Evolutionary conservation across 35 echinoderm and acorn worm species (phyloP).

Genomic region (Patiria miniata): DNA sequence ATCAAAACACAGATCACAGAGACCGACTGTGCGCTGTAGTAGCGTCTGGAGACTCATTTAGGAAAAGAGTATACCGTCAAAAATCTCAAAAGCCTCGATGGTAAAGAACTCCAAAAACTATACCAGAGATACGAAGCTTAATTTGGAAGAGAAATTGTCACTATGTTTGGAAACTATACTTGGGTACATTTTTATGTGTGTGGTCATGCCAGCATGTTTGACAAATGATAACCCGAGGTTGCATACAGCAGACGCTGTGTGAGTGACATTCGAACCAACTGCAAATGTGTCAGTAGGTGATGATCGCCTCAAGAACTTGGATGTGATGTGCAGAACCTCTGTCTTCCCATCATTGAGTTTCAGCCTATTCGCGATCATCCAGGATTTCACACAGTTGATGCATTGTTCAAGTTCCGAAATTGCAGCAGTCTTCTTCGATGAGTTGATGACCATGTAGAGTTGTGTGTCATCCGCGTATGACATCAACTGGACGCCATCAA

Average conservation of each 20-base stretch:
- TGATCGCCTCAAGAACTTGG: conserved; percentile 8
- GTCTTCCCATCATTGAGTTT: conserved; percentile 17
- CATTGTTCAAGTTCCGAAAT: conserved; percentile 22
- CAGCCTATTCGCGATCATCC: conserved; percentile 23
- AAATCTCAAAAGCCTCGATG: neutral
- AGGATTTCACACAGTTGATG: conserved; percentile 13
- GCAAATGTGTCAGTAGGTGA: neutral
- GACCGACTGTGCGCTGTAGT: too few species aligned
- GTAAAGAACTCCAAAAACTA: neutral
- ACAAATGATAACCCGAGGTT: neutral
- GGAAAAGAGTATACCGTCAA: too few species aligned
- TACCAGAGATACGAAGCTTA: neutral
- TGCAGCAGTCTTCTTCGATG: neutral
- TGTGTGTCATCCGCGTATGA: conserved; percentile 70
- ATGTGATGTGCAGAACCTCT: conserved; percentile 18
- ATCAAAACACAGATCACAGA: too few species aligned
- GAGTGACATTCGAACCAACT: neutral
- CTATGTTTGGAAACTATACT: too few species aligned
- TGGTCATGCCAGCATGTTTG: conserved; percentile 10
- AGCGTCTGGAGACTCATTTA: too few species aligned
- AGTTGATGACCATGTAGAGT: conserved; percentile 39
- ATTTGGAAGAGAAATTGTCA: too few species aligned
- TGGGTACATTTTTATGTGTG: conserved; percentile 29
- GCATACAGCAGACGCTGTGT: neutral
- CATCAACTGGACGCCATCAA: conserved; percentile 35